Evolutionary conservation across 2,888 invertebrate genomes (phyloP), one percentile per base, ranked within the genome.

Genomic region (Xestia sexstrigata): DNA sequence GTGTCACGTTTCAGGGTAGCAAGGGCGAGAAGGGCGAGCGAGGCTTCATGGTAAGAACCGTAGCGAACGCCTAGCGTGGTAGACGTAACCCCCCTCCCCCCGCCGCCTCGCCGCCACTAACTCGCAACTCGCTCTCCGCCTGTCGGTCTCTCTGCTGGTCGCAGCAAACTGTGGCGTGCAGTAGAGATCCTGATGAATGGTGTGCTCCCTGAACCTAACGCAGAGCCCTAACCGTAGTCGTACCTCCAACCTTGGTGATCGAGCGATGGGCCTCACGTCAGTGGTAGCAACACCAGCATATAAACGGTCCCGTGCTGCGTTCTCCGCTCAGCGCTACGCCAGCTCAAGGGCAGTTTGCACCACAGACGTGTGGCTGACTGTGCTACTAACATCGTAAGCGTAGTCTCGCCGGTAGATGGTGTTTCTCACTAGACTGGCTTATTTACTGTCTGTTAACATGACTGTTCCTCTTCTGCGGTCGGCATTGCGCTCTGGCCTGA

Each of bases 11-110:
- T 94, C 98, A 98, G 98, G 98, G 97, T 92, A 96, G 96, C 95
- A 98, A 97, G 96, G 98, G 98, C 94, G 97, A 97, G 94, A 98
- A 97, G 95, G 98, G 98, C 94, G 97, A 98, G 93, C 97, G 97
- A 93, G 98, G 98, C 93, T 97, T 97, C 93, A 97, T 97, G 98
- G 98, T 98, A 97, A 98, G 98, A 95, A 67, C 52, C 76, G 82
- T 71, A 89, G 82, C 71, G n/a, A 72, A 45, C 67, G 30, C 30
- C 63, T 81, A 74, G 76, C 74, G 82, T 72, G 79, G 87, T 84
- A 90, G 88, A 73, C 15, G 62, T 74, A 68, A 65, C 82, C 70
- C 82, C 49, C 80, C 70, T 23, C 70, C 63, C 58, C n/a, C 23
- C 13, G 42, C 65, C 70, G 47, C 76, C 80, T 82, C 81, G 79